phyloP scores from a whole-genome alignment of 2,888 invertebrate species.

The Gryllus longicercus region DNA sequence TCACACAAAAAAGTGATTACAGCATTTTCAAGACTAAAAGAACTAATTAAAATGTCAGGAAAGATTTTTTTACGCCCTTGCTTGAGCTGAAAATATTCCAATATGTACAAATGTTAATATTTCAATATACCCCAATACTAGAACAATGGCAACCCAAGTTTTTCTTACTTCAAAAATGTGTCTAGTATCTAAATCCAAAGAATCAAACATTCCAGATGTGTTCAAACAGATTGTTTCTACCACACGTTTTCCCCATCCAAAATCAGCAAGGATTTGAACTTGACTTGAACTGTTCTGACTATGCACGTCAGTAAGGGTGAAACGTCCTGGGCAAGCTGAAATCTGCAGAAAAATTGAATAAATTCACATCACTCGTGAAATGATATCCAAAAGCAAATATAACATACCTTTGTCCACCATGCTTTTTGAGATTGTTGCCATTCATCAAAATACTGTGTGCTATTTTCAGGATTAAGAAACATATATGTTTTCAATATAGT shows the following conservation, averaged over 20 bases:
- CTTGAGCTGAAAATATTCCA: constrained; percentile 42
- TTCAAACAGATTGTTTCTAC: constrained; percentile 59
- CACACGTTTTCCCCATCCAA: constrained; percentile 58
- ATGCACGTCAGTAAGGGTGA: constrained; percentile 59
- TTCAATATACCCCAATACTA: no score
- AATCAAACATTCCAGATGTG: constrained; percentile 37
- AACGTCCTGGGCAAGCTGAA: constrained; percentile 69
- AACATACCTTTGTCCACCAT: constrained; percentile 75
- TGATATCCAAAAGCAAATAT: background rate
- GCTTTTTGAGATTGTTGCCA: constrained; percentile 74
- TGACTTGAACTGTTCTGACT: constrained; percentile 47
- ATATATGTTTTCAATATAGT: constrained; percentile 38
- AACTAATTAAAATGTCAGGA: constrained; percentile 50
- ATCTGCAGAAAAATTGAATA: constrained; percentile 49
- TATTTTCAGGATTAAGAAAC: constrained; percentile 37
- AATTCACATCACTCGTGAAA: constrained; percentile 31
- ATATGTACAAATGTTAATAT: background rate
- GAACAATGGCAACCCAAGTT: no score
- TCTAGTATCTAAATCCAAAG: constrained; percentile 33
- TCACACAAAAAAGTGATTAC: constrained; percentile 57
- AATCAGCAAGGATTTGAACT: constrained; percentile 63
- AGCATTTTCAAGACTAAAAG: constrained; percentile 53
- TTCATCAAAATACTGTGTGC: constrained; percentile 64
- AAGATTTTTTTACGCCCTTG: constrained; percentile 45
- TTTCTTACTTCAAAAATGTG: constrained; percentile 39